Conservation (phyloP, 2,888 invertebrate genomes). For the Sesamia inferens region DNA sequence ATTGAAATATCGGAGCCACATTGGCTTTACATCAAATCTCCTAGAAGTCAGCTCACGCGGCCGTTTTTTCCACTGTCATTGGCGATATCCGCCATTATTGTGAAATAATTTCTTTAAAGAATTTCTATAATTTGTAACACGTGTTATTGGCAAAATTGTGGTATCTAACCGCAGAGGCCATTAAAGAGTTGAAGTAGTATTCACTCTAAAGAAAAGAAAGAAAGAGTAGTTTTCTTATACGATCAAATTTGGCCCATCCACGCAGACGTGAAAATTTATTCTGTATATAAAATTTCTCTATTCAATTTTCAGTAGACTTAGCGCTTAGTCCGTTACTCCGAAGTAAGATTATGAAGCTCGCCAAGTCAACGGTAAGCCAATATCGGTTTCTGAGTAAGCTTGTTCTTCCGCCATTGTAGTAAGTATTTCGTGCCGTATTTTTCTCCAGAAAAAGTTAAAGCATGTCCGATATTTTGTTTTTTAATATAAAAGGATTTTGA, state of each 20-base stretch:
- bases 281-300: background rate
- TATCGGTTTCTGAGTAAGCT: constrained; percentile 56
- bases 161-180: no score
- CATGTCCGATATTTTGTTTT: constrained; percentile 32
- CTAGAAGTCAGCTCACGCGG: no score
- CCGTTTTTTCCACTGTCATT: no score
- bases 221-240: background rate
- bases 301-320: constrained; percentile 39
- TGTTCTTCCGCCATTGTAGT: constrained; percentile 39
- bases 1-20: no score
- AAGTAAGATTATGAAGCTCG: constrained; percentile 52
- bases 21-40: no score
- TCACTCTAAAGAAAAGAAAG: no score
- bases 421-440: constrained; percentile 43
- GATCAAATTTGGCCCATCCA: background rate
- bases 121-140: no score
- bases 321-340: constrained; percentile 39
- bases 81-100: no score
- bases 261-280: background rate
- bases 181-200: no score
- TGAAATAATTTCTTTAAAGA: no score
- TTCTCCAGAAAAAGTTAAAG: constrained; percentile 33
- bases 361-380: constrained; percentile 54
- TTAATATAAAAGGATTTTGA: constrained; percentile 4
- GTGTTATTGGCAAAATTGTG: no score